phyloP scores from a whole-genome alignment of 1,140 invertebrate genomes.

The Sitophilus oryzae region DNA sequence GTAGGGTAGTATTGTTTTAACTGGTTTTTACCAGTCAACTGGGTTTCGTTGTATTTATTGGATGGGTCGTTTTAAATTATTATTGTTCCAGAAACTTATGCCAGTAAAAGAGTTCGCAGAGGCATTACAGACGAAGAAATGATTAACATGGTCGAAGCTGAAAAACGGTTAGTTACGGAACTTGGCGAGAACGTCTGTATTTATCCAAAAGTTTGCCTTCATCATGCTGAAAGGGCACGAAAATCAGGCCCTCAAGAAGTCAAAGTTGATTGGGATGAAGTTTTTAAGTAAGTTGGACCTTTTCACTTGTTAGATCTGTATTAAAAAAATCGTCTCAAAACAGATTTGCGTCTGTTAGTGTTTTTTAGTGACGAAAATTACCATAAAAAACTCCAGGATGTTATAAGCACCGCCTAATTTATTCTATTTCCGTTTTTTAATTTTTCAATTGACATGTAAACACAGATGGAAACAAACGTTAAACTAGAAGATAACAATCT shows the following conservation, averaged over 20 bases:
- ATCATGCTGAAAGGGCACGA: conserved; percentile 53
- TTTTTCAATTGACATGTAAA: conserved; percentile 2
- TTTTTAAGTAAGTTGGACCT: conserved; percentile 55
- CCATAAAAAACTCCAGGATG: no score
- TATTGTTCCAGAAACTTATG: conserved; percentile 55
- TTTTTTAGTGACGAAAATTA: no score
- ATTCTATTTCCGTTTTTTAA: no score
- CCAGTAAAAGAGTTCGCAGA: conserved; percentile 47
- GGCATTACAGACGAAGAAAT: conserved; percentile 43
- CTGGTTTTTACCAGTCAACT: no score
- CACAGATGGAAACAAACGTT: background rate
- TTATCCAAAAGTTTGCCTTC: conserved; percentile 62
- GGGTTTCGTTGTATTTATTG: no score
- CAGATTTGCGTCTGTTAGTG: no score
- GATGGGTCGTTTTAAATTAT: background rate
- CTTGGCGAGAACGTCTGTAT: conserved; percentile 64
- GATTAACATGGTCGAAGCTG: conserved; percentile 58
- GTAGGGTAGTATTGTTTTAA: no score
- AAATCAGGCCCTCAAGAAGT: conserved; percentile 41
- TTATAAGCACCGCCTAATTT: no score
- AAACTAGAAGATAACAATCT: conserved; percentile 11
- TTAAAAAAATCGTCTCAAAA: no score
- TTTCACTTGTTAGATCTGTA: background rate
- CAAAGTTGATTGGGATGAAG: conserved; percentile 54
- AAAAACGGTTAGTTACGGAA: conserved; percentile 62